Percentiles rank a stretch among this genome's conserved stretches.
Evolutionary conservation across 2,797 vertebrate species (phyloP).

Genomic region (Chelon labrosus): DNA sequence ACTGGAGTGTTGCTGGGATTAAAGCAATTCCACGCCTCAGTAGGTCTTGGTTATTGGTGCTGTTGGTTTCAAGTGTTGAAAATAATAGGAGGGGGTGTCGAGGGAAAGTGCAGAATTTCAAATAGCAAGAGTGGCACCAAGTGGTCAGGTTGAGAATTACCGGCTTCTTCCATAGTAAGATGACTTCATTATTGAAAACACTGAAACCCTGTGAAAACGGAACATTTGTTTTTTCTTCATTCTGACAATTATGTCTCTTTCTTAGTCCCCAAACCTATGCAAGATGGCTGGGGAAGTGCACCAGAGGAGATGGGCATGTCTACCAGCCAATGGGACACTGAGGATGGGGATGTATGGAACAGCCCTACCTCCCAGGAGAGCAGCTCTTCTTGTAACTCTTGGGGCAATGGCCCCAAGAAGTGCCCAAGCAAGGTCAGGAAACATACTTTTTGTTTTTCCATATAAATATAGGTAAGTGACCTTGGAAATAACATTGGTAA

Average conservation of each 20-base stretch:
- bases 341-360: slow-evolving; percentile 97
- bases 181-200: not conserved
- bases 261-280: slow-evolving; percentile 98
- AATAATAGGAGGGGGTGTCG: slow-evolving; percentile 6
- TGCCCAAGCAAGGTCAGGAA: slow-evolving; percentile 90
- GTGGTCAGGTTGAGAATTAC: slow-evolving; percentile 65
- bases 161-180: not conserved
- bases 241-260: not conserved
- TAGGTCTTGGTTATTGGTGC: slow-evolving; percentile 55
- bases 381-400: slow-evolving; percentile 94
- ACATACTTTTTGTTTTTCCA: not conserved
- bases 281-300: slow-evolving; percentile 96
- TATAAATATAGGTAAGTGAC: not conserved
- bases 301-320: slow-evolving; percentile 92
- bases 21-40: slow-evolving; percentile 65
- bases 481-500: not conserved
- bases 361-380: slow-evolving; percentile 94
- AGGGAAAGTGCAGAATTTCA: slow-evolving; percentile 7
- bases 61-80: slow-evolving; percentile 38
- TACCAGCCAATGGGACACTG: slow-evolving; percentile 92
- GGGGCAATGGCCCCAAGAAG: slow-evolving; percentile 95
- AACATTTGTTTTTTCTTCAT: not conserved
- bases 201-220: not conserved
- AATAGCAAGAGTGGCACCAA: slow-evolving; percentile 78
- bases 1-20: slow-evolving; percentile 45